These are phyloP conservation scores for Rhizomys pruinosus DNA, from an alignment of 2,113 vertebrate genomes.

Conservation along the genomic window DNA sequence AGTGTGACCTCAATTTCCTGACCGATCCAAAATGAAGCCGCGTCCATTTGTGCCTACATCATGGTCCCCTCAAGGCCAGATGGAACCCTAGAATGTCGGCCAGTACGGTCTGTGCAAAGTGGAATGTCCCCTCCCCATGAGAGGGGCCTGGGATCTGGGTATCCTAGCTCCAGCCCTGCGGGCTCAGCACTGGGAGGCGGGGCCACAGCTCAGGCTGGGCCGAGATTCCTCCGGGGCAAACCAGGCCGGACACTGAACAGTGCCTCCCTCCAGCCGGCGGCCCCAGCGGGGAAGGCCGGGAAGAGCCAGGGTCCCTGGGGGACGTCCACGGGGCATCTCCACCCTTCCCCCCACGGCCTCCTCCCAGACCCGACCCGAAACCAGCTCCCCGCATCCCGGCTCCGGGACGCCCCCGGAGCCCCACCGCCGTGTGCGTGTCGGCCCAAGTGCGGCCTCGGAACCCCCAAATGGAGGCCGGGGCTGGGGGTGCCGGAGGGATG, in stretches of 20 bases:
- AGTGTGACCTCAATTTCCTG: constrained; percentile 59
- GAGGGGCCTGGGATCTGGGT: constrained; percentile 10
- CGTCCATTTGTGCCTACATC: constrained; percentile 31
- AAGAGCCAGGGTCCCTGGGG: constrained; percentile 39
- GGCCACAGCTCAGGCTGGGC: constrained; percentile 45
- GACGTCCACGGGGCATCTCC: constrained; percentile 23
- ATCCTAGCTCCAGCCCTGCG: constrained; percentile 58
- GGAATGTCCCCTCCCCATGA: background rate
- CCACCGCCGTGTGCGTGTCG: background rate
- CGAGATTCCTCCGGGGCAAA: constrained; percentile 29
- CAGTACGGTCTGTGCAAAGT: background rate
- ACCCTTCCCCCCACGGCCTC: constrained; percentile 47
- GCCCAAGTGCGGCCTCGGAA: constrained; percentile 33
- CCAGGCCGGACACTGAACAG: background rate
- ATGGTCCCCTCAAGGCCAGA: constrained; percentile 13
- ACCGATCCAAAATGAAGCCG: constrained; percentile 41
- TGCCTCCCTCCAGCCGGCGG: background rate
- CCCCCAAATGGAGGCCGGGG: constrained; percentile 69
- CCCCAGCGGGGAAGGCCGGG: background rate
- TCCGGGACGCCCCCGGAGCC: constrained; percentile 4
- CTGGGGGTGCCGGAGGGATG: constrained; percentile 26
- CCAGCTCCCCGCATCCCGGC: constrained; percentile 23
- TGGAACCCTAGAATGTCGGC: background rate
- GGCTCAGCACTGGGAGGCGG: constrained; percentile 61
- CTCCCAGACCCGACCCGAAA: constrained; percentile 35